These are phyloP conservation scores for Melikaiella ostensackeni DNA, from an alignment of 2,888 invertebrate species.

Conservation along the genomic window DNA sequence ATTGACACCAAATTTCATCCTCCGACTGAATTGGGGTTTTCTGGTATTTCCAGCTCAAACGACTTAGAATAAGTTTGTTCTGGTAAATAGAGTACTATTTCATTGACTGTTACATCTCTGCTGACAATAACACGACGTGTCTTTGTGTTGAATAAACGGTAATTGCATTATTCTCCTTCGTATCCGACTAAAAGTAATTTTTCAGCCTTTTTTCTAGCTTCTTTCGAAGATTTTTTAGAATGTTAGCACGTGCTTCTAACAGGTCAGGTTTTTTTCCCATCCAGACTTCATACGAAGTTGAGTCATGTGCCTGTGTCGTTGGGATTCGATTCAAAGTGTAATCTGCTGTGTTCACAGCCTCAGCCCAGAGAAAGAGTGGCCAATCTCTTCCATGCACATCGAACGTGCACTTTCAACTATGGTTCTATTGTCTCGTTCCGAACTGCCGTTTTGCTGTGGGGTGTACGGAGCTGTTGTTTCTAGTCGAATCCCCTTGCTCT, in stretches of 20 bases:
- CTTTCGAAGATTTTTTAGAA: no score
- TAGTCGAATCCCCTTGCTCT: no score
- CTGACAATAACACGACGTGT: conserved; percentile 5
- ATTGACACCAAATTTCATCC: not conserved
- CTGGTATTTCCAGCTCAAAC: not conserved
- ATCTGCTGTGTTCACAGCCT: conserved; percentile 54
- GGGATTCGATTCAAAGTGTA: conserved; percentile 55
- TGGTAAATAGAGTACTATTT: not conserved
- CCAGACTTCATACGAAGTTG: conserved; percentile 52
- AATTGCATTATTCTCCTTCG: no score
- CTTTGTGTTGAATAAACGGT: no score
- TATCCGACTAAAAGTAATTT: no score
- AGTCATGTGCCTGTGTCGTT: conserved; percentile 35
- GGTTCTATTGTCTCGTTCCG: no score
- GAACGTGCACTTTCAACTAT: no score
- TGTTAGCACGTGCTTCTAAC: no score
- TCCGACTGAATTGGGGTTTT: not conserved
- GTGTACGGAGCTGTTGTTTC: no score
- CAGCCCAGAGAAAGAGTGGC: conserved; percentile 53
- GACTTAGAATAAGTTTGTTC: not conserved
- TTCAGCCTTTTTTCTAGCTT: no score
- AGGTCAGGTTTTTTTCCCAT: conserved; percentile 41
- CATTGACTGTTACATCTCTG: conserved; percentile 41
- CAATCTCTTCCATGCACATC: conserved; percentile 46
- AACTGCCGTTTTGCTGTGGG: no score